Conservation (phyloP, 2,113 vertebrate genomes). For the Syrrhaptes paradoxus region DNA sequence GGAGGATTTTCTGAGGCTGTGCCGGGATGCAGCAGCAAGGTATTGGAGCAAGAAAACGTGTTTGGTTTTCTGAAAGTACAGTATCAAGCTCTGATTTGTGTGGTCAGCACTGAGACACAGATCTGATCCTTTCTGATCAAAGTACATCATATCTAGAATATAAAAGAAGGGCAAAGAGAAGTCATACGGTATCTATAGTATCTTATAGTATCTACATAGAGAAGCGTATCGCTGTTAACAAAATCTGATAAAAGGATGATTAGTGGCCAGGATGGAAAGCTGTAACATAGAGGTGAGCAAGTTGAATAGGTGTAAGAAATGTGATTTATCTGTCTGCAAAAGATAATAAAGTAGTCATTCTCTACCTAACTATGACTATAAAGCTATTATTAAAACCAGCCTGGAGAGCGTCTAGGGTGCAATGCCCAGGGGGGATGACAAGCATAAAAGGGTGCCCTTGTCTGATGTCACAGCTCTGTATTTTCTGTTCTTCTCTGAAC, state of each 20-base stretch:
- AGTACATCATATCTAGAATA: not conserved
- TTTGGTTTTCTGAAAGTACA: not conserved
- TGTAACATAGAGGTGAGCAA: not conserved
- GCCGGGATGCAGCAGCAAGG: not conserved
- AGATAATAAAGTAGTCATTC: not conserved
- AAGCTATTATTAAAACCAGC: not conserved
- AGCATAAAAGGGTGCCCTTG: not conserved
- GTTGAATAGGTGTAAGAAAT: not conserved
- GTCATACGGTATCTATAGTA: rapidly evolving
- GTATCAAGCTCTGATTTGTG: not conserved
- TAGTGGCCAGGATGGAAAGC: not conserved
- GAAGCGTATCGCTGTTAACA: rapidly evolving
- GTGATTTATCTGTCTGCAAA: conserved; percentile 5
- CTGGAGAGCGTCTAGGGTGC: not conserved
- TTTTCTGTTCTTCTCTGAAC: not conserved
- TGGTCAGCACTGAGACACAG: not conserved
- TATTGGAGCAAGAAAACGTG: rapidly evolving
- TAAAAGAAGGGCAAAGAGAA: not conserved
- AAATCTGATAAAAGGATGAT: not conserved
- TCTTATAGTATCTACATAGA: rapidly evolving
- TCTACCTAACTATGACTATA: not conserved
- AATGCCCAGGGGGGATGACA: not conserved
- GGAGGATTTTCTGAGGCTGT: not conserved
- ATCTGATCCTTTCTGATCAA: not conserved
- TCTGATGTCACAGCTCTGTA: not conserved